These are phyloP conservation scores for Melanotaenia trifasciata DNA, from an alignment of 2,797 vertebrate species.

Conservation along the genomic window DNA sequence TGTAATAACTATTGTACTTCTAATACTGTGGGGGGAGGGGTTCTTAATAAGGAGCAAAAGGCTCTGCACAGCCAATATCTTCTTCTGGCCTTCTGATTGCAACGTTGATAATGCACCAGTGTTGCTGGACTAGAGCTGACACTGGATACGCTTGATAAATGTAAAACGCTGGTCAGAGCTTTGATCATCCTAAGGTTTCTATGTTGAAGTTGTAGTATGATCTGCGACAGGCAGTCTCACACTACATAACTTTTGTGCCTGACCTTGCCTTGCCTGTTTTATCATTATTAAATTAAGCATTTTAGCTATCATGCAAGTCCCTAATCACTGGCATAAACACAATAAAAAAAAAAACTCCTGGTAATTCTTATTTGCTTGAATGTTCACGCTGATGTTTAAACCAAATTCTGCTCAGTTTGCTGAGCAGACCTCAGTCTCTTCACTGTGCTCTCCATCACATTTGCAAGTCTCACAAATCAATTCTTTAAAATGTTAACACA, in stretches of 20 bases:
- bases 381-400: not conserved
- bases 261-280: too few species aligned
- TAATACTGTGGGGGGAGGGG: not conserved
- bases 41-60: not conserved
- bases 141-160: not conserved
- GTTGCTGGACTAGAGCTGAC: not conserved
- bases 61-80: not conserved
- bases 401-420: not conserved
- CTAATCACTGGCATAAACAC: too few species aligned
- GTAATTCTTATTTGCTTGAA: too few species aligned
- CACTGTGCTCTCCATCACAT: too few species aligned
- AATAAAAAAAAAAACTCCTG: too few species aligned
- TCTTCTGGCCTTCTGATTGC: not conserved
- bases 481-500: slow-evolving; percentile 1
- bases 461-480: not conserved
- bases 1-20: not conserved
- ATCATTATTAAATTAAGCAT: too few species aligned
- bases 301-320: too few species aligned
- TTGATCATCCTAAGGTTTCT: not conserved
- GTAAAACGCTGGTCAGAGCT: not conserved
- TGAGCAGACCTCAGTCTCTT: too few species aligned
- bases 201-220: not conserved
- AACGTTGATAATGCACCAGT: not conserved
- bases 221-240: not conserved
- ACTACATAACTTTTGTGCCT: too few species aligned